Conservation (phyloP, 1,140 invertebrate species). For the Drosophila parvula region DNA sequence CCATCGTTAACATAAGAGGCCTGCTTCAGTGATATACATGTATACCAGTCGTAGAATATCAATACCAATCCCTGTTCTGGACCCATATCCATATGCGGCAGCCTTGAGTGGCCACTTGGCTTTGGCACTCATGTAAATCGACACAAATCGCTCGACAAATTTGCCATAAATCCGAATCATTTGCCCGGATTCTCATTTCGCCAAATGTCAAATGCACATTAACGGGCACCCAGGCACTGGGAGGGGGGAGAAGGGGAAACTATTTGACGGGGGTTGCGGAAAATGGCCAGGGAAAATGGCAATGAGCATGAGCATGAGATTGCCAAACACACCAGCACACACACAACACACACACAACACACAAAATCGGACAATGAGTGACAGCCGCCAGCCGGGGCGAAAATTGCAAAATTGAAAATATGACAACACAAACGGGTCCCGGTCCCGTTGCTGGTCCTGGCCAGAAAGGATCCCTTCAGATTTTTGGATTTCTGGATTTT, state of each 20-base stretch:
- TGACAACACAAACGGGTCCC: constrained; percentile 68
- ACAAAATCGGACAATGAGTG: constrained; percentile 34
- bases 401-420: constrained; percentile 80
- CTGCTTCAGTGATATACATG: neutral
- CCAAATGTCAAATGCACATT: constrained; percentile 80
- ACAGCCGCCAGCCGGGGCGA: constrained; percentile 54
- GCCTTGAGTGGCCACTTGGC: constrained; percentile 75
- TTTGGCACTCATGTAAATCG: constrained; percentile 79
- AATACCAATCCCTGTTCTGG: neutral
- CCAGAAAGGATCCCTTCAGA: constrained; percentile 20
- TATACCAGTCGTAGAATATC: too few species aligned
- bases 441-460: constrained; percentile 3
- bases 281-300: constrained; percentile 19
- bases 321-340: constrained; percentile 51
- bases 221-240: constrained; percentile 46
- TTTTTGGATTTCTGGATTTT: constrained; percentile 8
- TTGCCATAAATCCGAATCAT: constrained; percentile 80
- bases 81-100: constrained; percentile 30
- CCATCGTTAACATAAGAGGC: constrained; percentile 32
- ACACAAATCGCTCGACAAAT: constrained; percentile 78
- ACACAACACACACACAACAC: neutral
- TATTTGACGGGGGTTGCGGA: constrained; percentile 67
- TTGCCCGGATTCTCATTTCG: constrained; percentile 79
- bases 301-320: constrained; percentile 51
- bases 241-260: neutral